Evolutionary conservation across 2,888 invertebrate species (phyloP).

Genomic region (Siphlonurus alternatus): DNA sequence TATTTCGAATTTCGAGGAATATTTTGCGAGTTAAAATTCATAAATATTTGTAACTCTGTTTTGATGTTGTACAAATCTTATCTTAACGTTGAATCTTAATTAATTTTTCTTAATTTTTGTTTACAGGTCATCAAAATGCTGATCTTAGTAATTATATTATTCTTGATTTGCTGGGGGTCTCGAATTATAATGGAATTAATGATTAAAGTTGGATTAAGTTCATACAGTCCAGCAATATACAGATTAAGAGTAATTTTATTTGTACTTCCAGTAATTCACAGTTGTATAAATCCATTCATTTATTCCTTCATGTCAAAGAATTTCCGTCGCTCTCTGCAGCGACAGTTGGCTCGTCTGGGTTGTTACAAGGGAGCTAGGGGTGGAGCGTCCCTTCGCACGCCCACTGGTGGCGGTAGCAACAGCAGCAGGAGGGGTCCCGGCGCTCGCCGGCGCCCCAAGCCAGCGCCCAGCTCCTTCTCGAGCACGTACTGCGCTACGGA

Average conservation of each 20-base stretch:
- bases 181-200: slow-evolving; percentile 26
- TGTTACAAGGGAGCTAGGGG: neutral
- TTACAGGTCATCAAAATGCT: slow-evolving; percentile 35
- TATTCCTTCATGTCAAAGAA: slow-evolving; percentile 15
- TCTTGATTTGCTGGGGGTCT: slow-evolving; percentile 33
- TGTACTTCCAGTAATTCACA: slow-evolving; percentile 25
- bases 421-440: neutral
- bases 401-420: neutral
- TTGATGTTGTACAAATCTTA: too few relatives aligned
- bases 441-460: neutral
- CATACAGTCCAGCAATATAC: slow-evolving; percentile 21
- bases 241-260: slow-evolving; percentile 21
- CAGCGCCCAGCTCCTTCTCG: neutral
- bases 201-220: slow-evolving; percentile 21
- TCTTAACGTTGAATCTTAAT: too few relatives aligned
- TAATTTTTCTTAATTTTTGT: too few relatives aligned
- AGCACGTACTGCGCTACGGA: neutral
- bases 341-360: neutral
- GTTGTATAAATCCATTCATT: slow-evolving; percentile 25
- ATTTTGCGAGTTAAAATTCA: too few relatives aligned
- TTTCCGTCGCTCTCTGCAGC: neutral
- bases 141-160: slow-evolving; percentile 29
- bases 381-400: neutral
- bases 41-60: too few relatives aligned
- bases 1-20: too few relatives aligned